Evolutionary conservation across 2,888 invertebrate genomes (phyloP), one percentile per base, ranked within the genome.

Genomic region (Papilio elwesi): DNA sequence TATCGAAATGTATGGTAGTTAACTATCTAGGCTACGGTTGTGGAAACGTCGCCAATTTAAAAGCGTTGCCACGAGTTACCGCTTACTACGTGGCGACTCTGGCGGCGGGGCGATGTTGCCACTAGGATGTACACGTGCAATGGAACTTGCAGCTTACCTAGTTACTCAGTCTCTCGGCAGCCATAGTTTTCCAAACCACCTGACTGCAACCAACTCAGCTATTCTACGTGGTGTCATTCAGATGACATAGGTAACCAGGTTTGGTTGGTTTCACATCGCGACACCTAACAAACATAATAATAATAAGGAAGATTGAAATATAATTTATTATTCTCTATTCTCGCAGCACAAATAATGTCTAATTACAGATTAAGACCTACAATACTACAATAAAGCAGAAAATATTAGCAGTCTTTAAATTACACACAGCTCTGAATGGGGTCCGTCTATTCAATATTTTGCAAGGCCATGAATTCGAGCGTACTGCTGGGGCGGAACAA

Each of bases 401-500:
- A 83, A 84, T 85, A 86, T 85, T 83, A 83, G 80, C 85, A 81
- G 83, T 86, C 87, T 85, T 86, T 84, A 82, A 84, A 83, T 82
- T 83, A 85, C 84, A 83, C 85, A 83, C 85, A 82, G 84, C 83
- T 76, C 76, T 76, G 77, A 76, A 80, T 78, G 80, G 87, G 85
- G 87, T 80, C 36, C 51, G 8, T 77, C 85, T 77, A 87, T 92
- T 87, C 88, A 90, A 92, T 88, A 89, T 88, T 91, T 89, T 81
- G 87, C 90, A 84, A 85, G 81, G 86, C 90, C 85, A 91, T 93
- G 92, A 93, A 93, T 92, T 92, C 89, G 86, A 92, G 90, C 93
- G 92, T 92, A 93, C 93, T 92, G 93, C 89, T 85, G 84, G 85
- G 85, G 85, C 88, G 84, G 89, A 88, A 93, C 93, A 93, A 93